Conservation (phyloP, 2,888 invertebrate genomes). For the Phaonia tiefii region DNA sequence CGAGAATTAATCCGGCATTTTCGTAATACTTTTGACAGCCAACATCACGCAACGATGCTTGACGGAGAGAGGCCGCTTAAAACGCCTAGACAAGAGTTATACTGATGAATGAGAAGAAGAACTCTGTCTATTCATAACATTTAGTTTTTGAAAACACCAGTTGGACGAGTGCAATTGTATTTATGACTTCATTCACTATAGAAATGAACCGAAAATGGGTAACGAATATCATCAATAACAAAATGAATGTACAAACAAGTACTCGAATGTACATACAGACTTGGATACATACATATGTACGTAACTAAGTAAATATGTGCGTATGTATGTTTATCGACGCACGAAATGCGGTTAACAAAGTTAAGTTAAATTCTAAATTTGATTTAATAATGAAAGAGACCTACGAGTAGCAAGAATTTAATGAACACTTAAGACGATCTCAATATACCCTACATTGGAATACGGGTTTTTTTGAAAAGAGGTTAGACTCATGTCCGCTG, state of each 20-base stretch:
- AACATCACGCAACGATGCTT: neutral
- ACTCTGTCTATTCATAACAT: constrained; percentile 6
- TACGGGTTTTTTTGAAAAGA: too few relatives aligned
- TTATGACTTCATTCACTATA: constrained; percentile 54
- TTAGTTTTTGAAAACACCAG: neutral
- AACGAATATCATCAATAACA: constrained; percentile 41
- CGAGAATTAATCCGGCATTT: constrained; percentile 31
- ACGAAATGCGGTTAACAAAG: constrained; percentile 1
- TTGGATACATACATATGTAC: neutral
- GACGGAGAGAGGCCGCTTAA: neutral
- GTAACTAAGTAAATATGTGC: neutral
- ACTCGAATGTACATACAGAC: neutral
- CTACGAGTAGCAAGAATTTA: too few relatives aligned
- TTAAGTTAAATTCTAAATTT: too few relatives aligned
- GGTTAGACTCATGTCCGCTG: too few relatives aligned
- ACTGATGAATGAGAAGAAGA: neutral
- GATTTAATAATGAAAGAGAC: too few relatives aligned
- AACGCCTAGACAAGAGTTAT: too few relatives aligned
- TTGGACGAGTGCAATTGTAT: neutral
- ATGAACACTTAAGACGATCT: too few relatives aligned
- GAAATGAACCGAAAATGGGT: constrained; percentile 29
- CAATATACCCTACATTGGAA: too few relatives aligned
- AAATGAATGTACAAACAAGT: neutral
- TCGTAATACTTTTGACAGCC: constrained; percentile 25
- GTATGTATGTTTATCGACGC: neutral